Evolutionary conservation across 2,888 invertebrate species (phyloP), one percentile per base, ranked within the genome.

Genomic region (Coremacera marginata): DNA sequence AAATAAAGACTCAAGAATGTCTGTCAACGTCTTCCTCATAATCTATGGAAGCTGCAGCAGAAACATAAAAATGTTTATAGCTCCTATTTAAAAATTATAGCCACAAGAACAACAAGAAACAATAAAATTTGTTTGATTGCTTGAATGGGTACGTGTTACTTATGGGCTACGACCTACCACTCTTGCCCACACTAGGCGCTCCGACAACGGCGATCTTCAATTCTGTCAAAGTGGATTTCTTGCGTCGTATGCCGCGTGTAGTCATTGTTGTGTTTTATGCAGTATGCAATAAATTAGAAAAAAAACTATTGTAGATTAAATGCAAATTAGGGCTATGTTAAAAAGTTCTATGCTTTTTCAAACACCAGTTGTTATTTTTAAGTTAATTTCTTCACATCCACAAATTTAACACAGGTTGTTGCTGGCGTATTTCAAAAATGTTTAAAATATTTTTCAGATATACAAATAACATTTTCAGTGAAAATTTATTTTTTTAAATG

Each of bases 151-250:
- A 3, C n/a, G 1, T 55, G 5, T 1, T 27, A 37, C 8, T 37
- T 5, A 51, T n/a, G 16, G 7, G 52, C 2, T 44, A 19, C 11
- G 71, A 81, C 93, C 90, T 92, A 97, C 97, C 97, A 90, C 96
- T 97, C 91, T 97, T 97, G 80, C 97, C 97, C 81, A 97, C 97
- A 81, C 95, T 94, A 19, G 96, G 95, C 77, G 95, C 95, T 76
- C 97, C 97, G 82, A 97, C 91, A 83, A 97, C 95, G 60, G 95
- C 96, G 84, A 97, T 94, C 91, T 97, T 97, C 82, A 97, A 95
- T 91, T 97, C 96, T 79, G 95, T 94, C 81, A 96, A 91, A 83
- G 95, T 94, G 63, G 96, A 96, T 90, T 97, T 97, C 91, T 96
- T 97, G 84, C 96, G 92, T 83, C 96, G 92, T 82, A 96, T 95